These are phyloP conservation scores for Metacarcinus magister DNA, from an alignment of 2,888 invertebrate species.

Conservation along the genomic window DNA sequence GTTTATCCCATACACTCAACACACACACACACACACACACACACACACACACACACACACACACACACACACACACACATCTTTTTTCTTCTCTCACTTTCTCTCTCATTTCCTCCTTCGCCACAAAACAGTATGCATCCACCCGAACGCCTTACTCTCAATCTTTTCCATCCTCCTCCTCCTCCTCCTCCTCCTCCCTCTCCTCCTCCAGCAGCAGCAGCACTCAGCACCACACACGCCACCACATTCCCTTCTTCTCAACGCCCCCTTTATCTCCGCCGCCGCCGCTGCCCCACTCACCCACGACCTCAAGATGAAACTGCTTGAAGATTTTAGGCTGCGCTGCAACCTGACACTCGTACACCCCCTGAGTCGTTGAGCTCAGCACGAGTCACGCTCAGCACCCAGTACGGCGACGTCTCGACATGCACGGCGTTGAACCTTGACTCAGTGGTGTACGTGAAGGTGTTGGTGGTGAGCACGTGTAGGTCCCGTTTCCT, in stretches of 20 bases:
- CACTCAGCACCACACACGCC: neutral
- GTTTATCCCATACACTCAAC: neutral
- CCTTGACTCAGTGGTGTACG: slow-evolving; percentile 71
- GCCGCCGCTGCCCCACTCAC: slow-evolving; percentile 47
- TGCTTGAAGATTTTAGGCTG: slow-evolving; percentile 71
- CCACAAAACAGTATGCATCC: neutral
- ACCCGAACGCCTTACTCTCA: neutral
- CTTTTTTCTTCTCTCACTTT: neutral
- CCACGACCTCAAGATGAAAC: slow-evolving; percentile 68
- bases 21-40: slow-evolving; percentile 48
- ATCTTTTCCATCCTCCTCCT: neutral
- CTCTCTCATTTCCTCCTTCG: neutral
- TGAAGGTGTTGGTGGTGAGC: slow-evolving; percentile 70
- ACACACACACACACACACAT: slow-evolving; percentile 45
- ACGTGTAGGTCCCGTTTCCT: slow-evolving; percentile 72
- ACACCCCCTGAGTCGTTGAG: slow-evolving; percentile 61
- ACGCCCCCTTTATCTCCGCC: neutral
- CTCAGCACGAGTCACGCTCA: slow-evolving; percentile 34
- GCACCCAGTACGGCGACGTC: slow-evolving; percentile 70
- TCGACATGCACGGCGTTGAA: slow-evolving; percentile 62
- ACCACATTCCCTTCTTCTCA: neutral
- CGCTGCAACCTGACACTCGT: slow-evolving; percentile 73
- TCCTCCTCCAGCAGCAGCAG: neutral
- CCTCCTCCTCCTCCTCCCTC: neutral
- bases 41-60: slow-evolving; percentile 48